Conservation (phyloP, 2,113 vertebrate genomes). For the Hystrix cristata region DNA sequence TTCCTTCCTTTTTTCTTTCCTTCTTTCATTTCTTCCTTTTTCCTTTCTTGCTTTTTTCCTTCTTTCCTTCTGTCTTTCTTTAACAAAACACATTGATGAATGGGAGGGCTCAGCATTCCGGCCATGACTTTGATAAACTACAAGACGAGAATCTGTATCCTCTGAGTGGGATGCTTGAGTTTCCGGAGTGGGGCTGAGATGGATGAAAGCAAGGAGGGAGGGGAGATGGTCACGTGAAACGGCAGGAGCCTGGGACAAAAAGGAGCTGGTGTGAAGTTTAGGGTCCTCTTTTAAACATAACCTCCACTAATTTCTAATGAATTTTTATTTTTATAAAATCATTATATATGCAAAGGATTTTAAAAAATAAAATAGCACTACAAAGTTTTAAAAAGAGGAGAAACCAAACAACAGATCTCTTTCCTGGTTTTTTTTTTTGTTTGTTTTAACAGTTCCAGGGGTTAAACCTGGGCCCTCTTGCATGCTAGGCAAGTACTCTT, state of each 20-base stretch:
- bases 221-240: not conserved
- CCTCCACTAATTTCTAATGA: not conserved
- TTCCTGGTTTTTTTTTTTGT: not conserved
- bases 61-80: not conserved
- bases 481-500: too few relatives aligned
- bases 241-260: not conserved
- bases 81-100: not conserved
- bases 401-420: not conserved
- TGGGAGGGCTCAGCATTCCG: not conserved
- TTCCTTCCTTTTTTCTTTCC: not conserved
- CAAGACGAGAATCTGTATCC: not conserved
- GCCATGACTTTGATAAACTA: not conserved
- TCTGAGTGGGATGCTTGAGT: not conserved
- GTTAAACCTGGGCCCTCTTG: not conserved
- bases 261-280: not conserved
- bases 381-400: not conserved
- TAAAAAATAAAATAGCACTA: not conserved
- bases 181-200: not conserved
- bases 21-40: too few relatives aligned
- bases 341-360: not conserved
- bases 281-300: not conserved
- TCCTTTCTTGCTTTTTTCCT: not conserved
- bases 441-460: too few relatives aligned
- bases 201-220: not conserved
- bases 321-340: not conserved